Base-by-base conservation (phyloP, 1,140 invertebrate species). In the Semibalanus balanoides region DNA sequence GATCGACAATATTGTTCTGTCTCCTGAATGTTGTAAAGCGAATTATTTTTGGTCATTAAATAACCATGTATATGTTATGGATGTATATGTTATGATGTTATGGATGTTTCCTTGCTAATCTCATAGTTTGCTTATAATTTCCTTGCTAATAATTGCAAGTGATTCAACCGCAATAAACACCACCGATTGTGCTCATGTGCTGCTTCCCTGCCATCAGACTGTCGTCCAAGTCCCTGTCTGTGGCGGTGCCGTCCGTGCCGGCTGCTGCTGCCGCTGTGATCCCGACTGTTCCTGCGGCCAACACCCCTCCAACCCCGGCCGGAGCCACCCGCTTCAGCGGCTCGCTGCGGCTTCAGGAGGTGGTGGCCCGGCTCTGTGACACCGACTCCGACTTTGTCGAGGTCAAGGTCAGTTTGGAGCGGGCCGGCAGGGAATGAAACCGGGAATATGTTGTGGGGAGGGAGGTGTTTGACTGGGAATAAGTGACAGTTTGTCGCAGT, bases 301-400 rank as follows among this genome's bases (percentile, higher is more conserved):
- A 83, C 0, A 88, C 90, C 80, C 87, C 89, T 14, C 90, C 90
- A 0, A 90, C 92, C 73, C 91, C 91, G 31, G 88, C 89, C 76
- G 89, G 90, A 70, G 90, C 90, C 19, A 90, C 91, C 9, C 92
- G 92, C 81, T 88, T 92, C 79, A 92, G 91, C 80, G 90, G 92
- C 81, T 92, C 91, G 5, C 88, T 84, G 72, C 86, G 90, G 76
- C 83, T 91, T 72, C 86, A 88, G 40, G 87, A 88, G 75, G 81
- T 92, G 3, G 85, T 85, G 27, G 77, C 87, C 84, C 80, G 80
- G 78, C 85, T 92, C 29, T 90, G 89, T 79, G 90, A 91, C 81
- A 87, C 88, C 31, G 51, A 64, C 22, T 64, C 51, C 11, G 51
- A 64, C 51, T 64, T 64, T 64, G 51, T 64, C 14, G 51, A 64